Evolutionary conservation across 2,888 invertebrate species (phyloP), one percentile per base, ranked within the genome.

Genomic region (Xestia ashworthii): DNA sequence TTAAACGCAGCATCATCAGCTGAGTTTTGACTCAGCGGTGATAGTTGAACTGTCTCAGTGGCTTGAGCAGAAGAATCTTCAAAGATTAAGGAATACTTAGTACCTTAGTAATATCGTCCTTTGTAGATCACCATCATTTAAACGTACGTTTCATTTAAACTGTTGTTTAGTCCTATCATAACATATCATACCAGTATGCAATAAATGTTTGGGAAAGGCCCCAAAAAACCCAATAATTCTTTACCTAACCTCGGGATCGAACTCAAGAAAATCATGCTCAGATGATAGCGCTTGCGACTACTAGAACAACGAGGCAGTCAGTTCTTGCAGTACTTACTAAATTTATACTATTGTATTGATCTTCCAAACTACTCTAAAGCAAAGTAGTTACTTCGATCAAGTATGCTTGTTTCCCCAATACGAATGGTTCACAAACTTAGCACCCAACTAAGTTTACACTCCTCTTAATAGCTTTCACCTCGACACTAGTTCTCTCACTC

Each of bases 401-500:
- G 81, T 60, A 53, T 67, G 22, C 76, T n/a, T 72, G 75, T 53
- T 67, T 44, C n/a, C 46, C 60, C 14, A 46, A 76, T 79, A 19
- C 44, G 2, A 38, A 25, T 12, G 25, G 19, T 38, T 50, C 5
- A n/a, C 66, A 25, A 81, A 84, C 55, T 80, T 22, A 74, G 66
- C 80, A 58, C 58, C 55, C 19, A 71, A 74, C 71, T 60, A 64
- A 84, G 74, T 84, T 74, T 48, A 46, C 67, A 65, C 48, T 73
- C 8, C 41, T 58, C 68, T 77, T 76, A 74, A 82, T 71, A 74
- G 68, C 76, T 78, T 53, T 68, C 58, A 66, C 76, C 38, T 66
- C 69, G 25, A 81, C 69, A 80, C 76, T 81, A 82, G 78, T 80
- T 75, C 82, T 78, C 81, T 71, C 68, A 77, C 81, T 84, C 12